phyloP scores from a whole-genome alignment of 1,140 invertebrate genomes.

The Dreissena rostriformis region DNA sequence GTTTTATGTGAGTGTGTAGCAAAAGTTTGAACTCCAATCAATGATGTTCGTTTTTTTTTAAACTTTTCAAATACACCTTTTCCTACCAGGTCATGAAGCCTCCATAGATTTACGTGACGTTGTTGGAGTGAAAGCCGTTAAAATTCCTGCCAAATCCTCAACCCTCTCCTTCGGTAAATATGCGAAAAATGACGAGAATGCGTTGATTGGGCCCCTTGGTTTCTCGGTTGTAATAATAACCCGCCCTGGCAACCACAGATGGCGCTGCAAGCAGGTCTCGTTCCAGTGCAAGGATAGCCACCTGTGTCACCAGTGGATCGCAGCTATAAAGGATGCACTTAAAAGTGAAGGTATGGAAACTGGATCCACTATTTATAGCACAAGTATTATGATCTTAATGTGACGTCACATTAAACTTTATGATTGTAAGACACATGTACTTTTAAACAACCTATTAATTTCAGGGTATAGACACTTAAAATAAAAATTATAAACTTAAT shows the following conservation, averaged over 20 bases:
- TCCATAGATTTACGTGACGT: constrained; percentile 49
- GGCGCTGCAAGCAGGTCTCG: constrained; percentile 63
- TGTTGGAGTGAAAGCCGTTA: constrained; percentile 49
- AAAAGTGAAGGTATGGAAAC: constrained; percentile 4
- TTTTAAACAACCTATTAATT: no score
- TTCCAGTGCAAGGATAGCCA: constrained; percentile 68
- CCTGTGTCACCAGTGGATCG: constrained; percentile 69
- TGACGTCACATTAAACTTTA: no score
- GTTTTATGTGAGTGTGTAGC: no score
- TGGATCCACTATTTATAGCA: no score
- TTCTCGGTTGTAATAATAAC: constrained; percentile 66
- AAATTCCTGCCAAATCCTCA: constrained; percentile 43
- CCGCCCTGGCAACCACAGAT: constrained; percentile 62
- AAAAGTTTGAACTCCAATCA: no score
- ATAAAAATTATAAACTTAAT: no score
- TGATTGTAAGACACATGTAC: no score
- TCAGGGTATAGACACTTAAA: no score
- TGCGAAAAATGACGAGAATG: constrained; percentile 35
- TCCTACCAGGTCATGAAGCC: constrained; percentile 43
- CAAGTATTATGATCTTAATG: no score
- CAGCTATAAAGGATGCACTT: constrained; percentile 63
- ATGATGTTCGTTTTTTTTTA: no score
- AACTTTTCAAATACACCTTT: neutral
- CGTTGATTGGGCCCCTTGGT: constrained; percentile 32
- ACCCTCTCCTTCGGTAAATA: constrained; percentile 4